Evolutionary conservation across 2,888 invertebrate species (phyloP), one percentile per base, ranked within the genome.

Genomic region (Furcula furcula): DNA sequence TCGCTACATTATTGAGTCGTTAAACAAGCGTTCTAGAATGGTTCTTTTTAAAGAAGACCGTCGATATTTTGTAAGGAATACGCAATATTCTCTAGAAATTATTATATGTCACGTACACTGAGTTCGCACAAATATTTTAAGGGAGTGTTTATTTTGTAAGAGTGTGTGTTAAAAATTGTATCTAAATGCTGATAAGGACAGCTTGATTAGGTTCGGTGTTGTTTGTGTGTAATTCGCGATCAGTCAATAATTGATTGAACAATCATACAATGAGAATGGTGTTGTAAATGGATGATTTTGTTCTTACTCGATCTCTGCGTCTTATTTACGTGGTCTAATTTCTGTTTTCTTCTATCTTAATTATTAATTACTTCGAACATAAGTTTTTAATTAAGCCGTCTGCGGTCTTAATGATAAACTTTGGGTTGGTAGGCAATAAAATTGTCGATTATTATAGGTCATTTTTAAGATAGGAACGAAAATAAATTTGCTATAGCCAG

Each of bases 121-220:
- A n/a, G n/a, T n/a, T n/a, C n/a, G n/a, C n/a, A n/a, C n/a, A n/a
- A n/a, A n/a, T n/a, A n/a, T n/a, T n/a, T n/a, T n/a, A n/a, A n/a
- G n/a, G n/a, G n/a, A n/a, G n/a, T n/a, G n/a, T n/a, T n/a, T n/a
- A n/a, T n/a, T 18, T 18, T 4, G 15, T 23, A 30, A 19, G 13
- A 31, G 30, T 34, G 29, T 38, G 33, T 35, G 36, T 22, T 7
- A 29, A 18, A 40, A 33, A 32, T 49, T 52, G 34, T 37, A 33
- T 47, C 40, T 22, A 7, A 31, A 38, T 39, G 30, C 31, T 36
- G 55, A 55, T 55, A 53, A 55, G 36, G 30, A 34, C 28, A 33
- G 27, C 26, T 34, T 46, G 35, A 42, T 34, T 44, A 35, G 46
- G 53, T 44, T 52, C 26, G 53, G 53, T n/a, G n/a, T 32, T 49